Evolutionary conservation across 2,797 vertebrate species (phyloP).

Genomic region (Chromis chromis): DNA sequence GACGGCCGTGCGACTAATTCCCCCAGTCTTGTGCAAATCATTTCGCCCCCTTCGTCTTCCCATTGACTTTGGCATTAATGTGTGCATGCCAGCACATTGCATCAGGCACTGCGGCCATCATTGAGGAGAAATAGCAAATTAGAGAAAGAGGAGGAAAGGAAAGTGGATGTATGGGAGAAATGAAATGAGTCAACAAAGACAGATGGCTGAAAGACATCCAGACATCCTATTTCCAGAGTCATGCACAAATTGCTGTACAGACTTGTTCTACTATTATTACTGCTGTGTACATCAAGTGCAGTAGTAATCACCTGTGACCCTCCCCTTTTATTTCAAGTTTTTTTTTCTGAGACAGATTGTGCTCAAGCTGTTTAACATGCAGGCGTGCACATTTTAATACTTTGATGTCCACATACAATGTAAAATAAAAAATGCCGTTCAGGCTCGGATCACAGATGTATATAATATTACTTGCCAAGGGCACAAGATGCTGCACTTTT

Average conservation of each 20-base stretch:
- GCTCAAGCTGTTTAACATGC: constrained; percentile 25
- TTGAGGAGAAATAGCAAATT: constrained; percentile 44
- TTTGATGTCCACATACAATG: not conserved
- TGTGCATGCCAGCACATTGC: constrained; percentile 36
- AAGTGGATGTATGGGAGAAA: constrained; percentile 39
- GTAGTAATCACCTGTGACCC: constrained; percentile 39
- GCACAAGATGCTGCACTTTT: not conserved
- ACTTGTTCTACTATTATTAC: constrained; percentile 41
- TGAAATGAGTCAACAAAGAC: constrained; percentile 56
- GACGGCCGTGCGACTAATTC: constrained; percentile 55
- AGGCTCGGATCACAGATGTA: not conserved
- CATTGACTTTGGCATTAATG: constrained; percentile 68
- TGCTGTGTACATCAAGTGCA: constrained; percentile 12
- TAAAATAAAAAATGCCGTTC: constrained; percentile 1
- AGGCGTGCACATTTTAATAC: not conserved
- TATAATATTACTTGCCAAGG: not conserved
- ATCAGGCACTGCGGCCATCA: constrained; percentile 50
- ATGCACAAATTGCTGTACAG: constrained; percentile 38
- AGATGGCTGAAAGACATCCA: constrained; percentile 54
- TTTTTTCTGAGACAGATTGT: constrained; percentile 43
- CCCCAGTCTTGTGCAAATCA: constrained; percentile 66
- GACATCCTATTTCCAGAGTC: constrained; percentile 44
- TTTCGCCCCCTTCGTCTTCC: constrained; percentile 44
- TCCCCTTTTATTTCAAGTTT: constrained; percentile 1
- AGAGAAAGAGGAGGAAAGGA: constrained; percentile 25